Conservation (phyloP, 2,797 vertebrate genomes). For the Sylvia borin region DNA sequence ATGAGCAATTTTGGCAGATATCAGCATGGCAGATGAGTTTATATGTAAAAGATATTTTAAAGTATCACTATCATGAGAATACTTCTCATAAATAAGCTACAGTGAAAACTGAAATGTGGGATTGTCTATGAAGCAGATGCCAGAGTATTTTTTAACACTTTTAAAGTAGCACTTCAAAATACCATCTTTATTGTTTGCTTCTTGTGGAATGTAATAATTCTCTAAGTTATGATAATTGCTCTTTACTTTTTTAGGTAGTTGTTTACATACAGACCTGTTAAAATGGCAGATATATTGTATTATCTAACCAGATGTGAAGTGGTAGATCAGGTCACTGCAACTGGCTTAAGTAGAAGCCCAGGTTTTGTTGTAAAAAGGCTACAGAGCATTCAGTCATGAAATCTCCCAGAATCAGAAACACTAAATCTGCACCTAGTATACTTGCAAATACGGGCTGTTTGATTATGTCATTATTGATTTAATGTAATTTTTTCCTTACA, state of each 20-base stretch:
- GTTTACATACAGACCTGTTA: not conserved
- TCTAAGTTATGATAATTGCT: not conserved
- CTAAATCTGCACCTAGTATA: not conserved
- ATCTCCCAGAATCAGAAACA: not conserved
- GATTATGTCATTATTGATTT: not conserved
- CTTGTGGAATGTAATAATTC: not conserved
- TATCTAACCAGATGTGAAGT: not conserved
- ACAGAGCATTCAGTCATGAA: not conserved
- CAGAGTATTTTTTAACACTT: constrained; percentile 20
- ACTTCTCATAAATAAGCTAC: constrained; percentile 30
- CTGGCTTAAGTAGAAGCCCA: not conserved
- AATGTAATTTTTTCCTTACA: not conserved
- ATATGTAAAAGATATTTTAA: constrained; percentile 24
- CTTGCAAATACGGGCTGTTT: not conserved
- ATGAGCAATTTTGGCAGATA: constrained; percentile 55
- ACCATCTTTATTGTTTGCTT: constrained; percentile 39
- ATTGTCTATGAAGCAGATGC: constrained; percentile 46
- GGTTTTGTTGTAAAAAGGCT: not conserved
- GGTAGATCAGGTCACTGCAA: not conserved
- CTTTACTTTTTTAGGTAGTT: not conserved
- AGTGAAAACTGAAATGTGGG: constrained; percentile 40
- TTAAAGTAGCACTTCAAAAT: not conserved
- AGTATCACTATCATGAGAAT: not conserved
- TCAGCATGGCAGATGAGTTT: constrained; percentile 8
- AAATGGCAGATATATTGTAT: not conserved